Base-by-base conservation (phyloP, 2,888 invertebrate species). In the Mythimna pallens region DNA sequence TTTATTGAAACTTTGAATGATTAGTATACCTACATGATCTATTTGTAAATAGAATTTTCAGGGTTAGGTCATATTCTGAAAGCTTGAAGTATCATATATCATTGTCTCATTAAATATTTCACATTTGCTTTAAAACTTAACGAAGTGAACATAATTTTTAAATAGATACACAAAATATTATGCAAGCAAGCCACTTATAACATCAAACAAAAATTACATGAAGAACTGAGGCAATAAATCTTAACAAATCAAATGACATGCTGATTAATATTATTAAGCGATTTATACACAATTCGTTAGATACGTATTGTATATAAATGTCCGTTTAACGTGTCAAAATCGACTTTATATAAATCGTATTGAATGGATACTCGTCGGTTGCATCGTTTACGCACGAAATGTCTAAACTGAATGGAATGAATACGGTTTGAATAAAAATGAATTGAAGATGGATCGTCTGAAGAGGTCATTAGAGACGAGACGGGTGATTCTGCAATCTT, bases 221-320 rank as follows among this genome's bases (percentile, higher is more conserved):
- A 40, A 65, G 64, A 74, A 73, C 70, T 69, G 61, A 70, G 80
- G 58, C 47, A 80, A 85, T 85, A 74, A 87, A 85, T 85, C 81
- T 85, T 85, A 70, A 80, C 65, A 82, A 78, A 77, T 73, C 73
- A 80, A 81, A 81, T 72, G 74, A 83, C 67, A 76, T 72, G 78
- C 69, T 84, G 80, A 87, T 87, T 79, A 75, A 78, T 85, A 84
- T 75, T 86, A 81, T 76, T 76, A 84, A 86, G 73, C 65, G 78
- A 78, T 79, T 88, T 76, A 76, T 76, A 69, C 54, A 83, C 87
- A 86, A 88, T 86, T 86, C 87, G 88, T 86, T 86, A 86, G 85
- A 78, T 78, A 73, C 59, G 76, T 83, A 86, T 86, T 88, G 86
- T 83, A 65, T 79, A 81, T 73, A 84, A 86, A 83, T 78, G 80